Evolutionary conservation across 1,140 invertebrate species (phyloP), one percentile per base, ranked within the genome.

Genomic region (Eriosoma lanigerum): DNA sequence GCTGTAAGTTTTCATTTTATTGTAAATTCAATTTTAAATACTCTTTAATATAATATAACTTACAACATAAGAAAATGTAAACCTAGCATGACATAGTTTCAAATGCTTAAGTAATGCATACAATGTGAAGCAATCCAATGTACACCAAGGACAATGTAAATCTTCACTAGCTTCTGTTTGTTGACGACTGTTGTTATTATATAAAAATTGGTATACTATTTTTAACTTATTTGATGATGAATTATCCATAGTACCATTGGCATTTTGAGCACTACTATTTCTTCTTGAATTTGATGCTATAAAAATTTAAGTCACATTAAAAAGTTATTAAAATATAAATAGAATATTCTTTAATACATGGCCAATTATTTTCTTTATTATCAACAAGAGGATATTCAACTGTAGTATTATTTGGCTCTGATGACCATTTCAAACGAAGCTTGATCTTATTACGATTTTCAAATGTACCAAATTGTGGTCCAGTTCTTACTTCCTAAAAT

Each of bases 161-260:
- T 97, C 95, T 84, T 95, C 93, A 54, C 94, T 91, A 26, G 95
- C 94, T 87, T 97, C 96, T 1, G 96, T 98, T 86, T 97, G 95
- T 85, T 98, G 96, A 44, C 95, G 88, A 50, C 93, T 95, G 85
- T 96, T 96, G 85, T 96, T 97, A 86, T 96, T 96, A 85, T 97
- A 97, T 81, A 96, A 89, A 87, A 98, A 98, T 86, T 97, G 95
- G 87, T 98, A 98, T 81, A 96, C 93, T 80, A 98, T 94, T 87
- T 94, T 92, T 48, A 81, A 73, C n/a, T 80, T 82, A 66, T 81
- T 78, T 48, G 81, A 68, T 50, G 62, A 66, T 12, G 60, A 50
- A 52, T 26, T 66, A 24, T 72, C 80, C 26, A 72, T 6, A 54
- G 80, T 56, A 62, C 75, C 54, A 62, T 78, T 78, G 19, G 75